Base-by-base conservation (phyloP, 2,797 vertebrate species). In the Phataginus tetradactyla region DNA sequence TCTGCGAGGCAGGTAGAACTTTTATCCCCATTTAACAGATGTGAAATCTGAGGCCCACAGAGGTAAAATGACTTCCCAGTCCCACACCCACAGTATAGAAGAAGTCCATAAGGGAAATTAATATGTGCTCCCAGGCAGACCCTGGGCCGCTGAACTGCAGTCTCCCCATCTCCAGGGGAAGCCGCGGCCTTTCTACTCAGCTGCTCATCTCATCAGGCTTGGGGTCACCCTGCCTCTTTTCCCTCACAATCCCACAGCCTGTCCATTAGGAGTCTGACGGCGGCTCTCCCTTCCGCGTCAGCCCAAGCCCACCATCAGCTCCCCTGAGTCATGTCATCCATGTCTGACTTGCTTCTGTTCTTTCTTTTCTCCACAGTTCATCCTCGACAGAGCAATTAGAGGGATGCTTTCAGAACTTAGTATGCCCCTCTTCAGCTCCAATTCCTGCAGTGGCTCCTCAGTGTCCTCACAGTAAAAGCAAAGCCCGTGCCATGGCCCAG, bases 401-500 rank as follows among this genome's bases (percentile, higher is more conserved):
- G 17, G 9, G 3, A 10, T 13, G 51, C 3, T 27, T 59, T 32
- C 3, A 4, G 61, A 68, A 25, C 14, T 1, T 5, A 25, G 64
- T n/a, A 15, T 7, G 12, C 32, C 90, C 6, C 34, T 37, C 12
- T 66, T 61, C 6, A 21, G 85, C 61, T 61, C 49, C 20, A 55
- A 55, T 37, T 27, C 34, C 37, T 63, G 13, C 15, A 34, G 20
- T 59, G 66, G 49, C 23, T 86, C 20, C 39, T 64, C 32, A 59
- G 32, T 45, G 59, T 74, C 61, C 32, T 80, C 4, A 0, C 7
- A 86, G 14, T 2, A 5, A 94, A 88, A 69, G 25, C 27, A 53
- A 37, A 15, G 3, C 14, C 57, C 20, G 0, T 23, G 20, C 1
- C 9, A 7, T 2, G 27, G 2, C 39, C 37, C 5, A 3, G 27